Evolutionary conservation across 2,888 invertebrate species (phyloP), one percentile per base, ranked within the genome.

Genomic region (Cantharis rufa): DNA sequence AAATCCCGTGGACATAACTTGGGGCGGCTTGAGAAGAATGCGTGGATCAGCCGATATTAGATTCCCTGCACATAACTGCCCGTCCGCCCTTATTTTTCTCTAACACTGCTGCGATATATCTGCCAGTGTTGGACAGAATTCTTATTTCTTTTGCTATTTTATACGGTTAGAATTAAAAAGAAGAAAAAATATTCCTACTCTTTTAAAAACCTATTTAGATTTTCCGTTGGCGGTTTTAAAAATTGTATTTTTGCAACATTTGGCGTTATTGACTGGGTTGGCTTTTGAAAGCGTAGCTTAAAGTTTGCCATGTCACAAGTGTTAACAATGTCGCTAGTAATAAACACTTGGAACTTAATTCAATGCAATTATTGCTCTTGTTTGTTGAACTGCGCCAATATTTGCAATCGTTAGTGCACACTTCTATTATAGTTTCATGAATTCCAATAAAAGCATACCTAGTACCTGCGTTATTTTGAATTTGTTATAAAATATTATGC

Each of bases 11-110:
- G 86, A 86, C 86, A 85, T 85, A 85, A 83, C 82, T 83, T 82
- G 83, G 83, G 82, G 84, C 84, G 85, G 85, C 85, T 85, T 84
- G 86, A 84, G 84, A 85, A 86, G 86, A 87, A 87, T 87, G 85
- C 84, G 83, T 83, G 86, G 86, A 86, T 85, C 86, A 85, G 84
- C 84, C 85, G 86, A 86, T 87, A 87, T 87, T 87, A 86, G 86
- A 87, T 86, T 86, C 86, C 81, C 86, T 80, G 82, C 83, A 84
- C 85, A 84, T 84, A 85, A 84, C 85, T 82, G 83, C 81, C 82
- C 83, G 81, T 82, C 82, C 81, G 80, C 80, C 82, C 82, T 81
- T 82, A 84, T 84, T 83, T 84, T 83, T 84, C 82, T 82, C 82
- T 79, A 81, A 80, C 81, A 81, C 76, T 77, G 81, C 81, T 77